Evolutionary conservation across 35 echinoderm and acorn worm genomes (phyloP), one percentile per base, ranked within the genome.

Genomic region (Chiridota heheva): DNA sequence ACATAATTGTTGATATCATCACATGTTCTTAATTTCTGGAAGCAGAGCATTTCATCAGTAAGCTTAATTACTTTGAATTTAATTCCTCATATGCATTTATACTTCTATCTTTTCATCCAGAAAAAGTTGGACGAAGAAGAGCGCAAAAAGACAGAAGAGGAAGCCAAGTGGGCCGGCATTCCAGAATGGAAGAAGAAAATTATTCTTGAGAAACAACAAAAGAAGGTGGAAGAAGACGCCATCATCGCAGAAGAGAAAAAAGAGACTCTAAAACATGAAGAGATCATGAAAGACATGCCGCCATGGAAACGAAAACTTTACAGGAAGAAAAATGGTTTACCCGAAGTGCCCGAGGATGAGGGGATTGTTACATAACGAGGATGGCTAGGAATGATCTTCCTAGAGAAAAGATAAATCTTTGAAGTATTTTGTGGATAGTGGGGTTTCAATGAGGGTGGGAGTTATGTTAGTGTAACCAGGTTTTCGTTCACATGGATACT

Each of bases 131-230:
- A 83, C 13, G 77, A 88, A 64, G 88, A 98, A 45, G 53, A 75
- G 18, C 49, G 28, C 10, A 91, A 91, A 38, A 79, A 77, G 41
- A 38, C 88, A 41, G 80, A 64, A 26, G 95, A 98, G 60, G 63
- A 86, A 57, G 72, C 71, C 4, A 98, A 88, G 35, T 98, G 88
- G 89, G 71, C 84, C 53, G 95, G 82, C 36, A 64, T 98, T 18
- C 95, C 95, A 63, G 80, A 84, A 56, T 98, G 95, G 95, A 98
- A 89, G 83, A 91, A 71, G 57, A 91, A 98, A 48, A 72, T 98
- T 31, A 88, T 98, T 43, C 5, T 76, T 36, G 89, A 91, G 61
- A 98, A 98, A 61, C 84, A 98, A 68, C 53, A 85, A 38, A 98
- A 98, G 71, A 91, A 91, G 46, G 51, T 37, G n/a, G 95, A 98